Evolutionary conservation across 1,140 invertebrate species (phyloP).

Genomic region (Cotesia chilonis): DNA sequence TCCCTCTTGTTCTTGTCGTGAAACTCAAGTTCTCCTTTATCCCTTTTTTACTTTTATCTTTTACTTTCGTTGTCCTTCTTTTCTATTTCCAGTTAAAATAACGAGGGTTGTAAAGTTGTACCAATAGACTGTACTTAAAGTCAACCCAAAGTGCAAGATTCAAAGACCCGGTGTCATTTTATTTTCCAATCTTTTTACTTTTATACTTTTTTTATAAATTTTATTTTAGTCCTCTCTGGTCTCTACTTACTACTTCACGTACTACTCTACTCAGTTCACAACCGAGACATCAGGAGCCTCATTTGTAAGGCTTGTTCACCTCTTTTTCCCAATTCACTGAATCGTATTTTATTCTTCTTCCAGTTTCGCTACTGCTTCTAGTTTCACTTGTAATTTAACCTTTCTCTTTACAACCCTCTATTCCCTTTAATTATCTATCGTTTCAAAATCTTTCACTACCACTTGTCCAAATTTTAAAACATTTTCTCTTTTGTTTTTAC

Average conservation of each 20-base stretch:
- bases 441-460: too few relatives aligned
- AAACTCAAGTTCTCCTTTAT: not conserved
- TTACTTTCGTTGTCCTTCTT: not conserved
- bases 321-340: not conserved
- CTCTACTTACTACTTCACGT: not conserved
- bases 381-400: too few relatives aligned
- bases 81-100: conserved; percentile 2
- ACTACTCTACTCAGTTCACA: not conserved
- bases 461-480: too few relatives aligned
- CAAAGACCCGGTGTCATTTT: conserved; percentile 11
- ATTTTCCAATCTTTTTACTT: conserved; percentile 2
- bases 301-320: not conserved
- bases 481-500: too few relatives aligned
- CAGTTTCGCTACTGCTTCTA: not conserved
- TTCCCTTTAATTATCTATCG: not conserved
- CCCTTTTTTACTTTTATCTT: not conserved
- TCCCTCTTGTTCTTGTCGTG: too few relatives aligned
- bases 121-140: conserved; percentile 7
- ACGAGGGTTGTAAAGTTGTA: not conserved
- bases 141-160: not conserved
- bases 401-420: not conserved
- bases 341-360: not conserved
- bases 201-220: conserved; percentile 8
- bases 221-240: not conserved
- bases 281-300: conserved; percentile 18